Conservation (phyloP, 1,140 invertebrate species). For the Camponotus floridanus region DNA sequence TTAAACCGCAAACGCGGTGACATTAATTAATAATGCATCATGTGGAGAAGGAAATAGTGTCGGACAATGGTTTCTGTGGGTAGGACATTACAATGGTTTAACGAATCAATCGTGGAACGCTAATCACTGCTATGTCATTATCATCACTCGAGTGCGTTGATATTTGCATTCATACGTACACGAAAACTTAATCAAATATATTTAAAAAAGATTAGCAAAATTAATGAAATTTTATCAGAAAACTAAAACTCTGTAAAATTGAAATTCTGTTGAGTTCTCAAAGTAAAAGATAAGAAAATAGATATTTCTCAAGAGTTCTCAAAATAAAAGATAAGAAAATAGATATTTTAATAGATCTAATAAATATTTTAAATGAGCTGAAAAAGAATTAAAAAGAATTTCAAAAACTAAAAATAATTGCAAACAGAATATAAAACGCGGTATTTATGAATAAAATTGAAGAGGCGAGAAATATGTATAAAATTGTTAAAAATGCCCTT, state of each 20-base stretch:
- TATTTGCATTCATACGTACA: not conserved
- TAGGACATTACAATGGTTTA: constrained; percentile 32
- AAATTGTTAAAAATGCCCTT: constrained; percentile 4
- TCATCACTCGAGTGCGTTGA: not conserved
- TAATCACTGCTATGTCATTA: constrained; percentile 8
- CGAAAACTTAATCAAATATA: not conserved
- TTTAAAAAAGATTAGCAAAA: not conserved
- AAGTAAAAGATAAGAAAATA: not conserved
- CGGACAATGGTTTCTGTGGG: constrained; percentile 28
- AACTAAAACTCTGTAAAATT: not conserved
- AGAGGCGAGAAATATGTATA: not conserved
- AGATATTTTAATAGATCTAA: not conserved
- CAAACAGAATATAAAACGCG: not conserved
- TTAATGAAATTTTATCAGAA: not conserved
- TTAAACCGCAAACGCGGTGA: constrained; percentile 6
- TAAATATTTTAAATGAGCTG: too few relatives aligned
- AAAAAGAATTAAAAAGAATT: not conserved
- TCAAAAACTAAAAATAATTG: not conserved
- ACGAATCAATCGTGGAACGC: constrained; percentile 28
- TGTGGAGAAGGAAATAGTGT: not conserved
- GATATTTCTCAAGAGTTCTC: not conserved
- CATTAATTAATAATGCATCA: constrained; percentile 29
- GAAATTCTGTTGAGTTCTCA: not conserved
- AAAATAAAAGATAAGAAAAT: not conserved
- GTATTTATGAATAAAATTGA: not conserved